Percentiles rank a stretch among this genome's conserved stretches.
These are phyloP conservation scores for Sebastes baramenuke DNA, from an alignment of 2,797 vertebrate species.

Conservation along the genomic window DNA sequence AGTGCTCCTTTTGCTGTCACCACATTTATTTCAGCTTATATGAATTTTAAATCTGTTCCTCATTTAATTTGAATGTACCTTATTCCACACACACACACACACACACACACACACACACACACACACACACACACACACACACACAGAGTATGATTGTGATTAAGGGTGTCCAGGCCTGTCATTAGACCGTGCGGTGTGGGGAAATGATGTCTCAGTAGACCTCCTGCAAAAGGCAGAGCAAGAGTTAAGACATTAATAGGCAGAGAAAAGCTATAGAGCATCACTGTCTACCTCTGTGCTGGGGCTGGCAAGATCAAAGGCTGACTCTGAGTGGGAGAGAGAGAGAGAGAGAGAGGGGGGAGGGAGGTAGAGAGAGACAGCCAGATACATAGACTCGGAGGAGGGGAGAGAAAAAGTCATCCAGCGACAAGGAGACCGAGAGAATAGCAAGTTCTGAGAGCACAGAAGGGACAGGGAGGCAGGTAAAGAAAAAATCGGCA, in stretches of 20 bases:
- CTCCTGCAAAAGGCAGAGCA: slow-evolving; percentile 69
- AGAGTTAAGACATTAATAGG: slow-evolving; percentile 82
- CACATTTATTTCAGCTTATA: slow-evolving; percentile 21
- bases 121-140: neutral
- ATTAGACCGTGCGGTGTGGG: slow-evolving; percentile 62
- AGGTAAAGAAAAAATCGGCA: slow-evolving; percentile 62
- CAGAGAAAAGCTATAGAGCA: slow-evolving; percentile 79
- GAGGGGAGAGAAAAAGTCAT: slow-evolving; percentile 66
- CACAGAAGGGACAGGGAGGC: slow-evolving; percentile 61
- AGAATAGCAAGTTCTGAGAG: slow-evolving; percentile 72
- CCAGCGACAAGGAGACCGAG: slow-evolving; percentile 70
- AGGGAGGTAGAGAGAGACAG: slow-evolving; percentile 41
- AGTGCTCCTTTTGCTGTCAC: slow-evolving; percentile 12
- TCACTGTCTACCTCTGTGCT: slow-evolving; percentile 81
- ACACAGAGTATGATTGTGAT: slow-evolving; percentile 43
- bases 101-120: neutral
- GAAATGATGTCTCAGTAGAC: slow-evolving; percentile 81
- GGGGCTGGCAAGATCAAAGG: slow-evolving; percentile 77
- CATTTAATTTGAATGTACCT: slow-evolving; percentile 31
- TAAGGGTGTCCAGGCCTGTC: slow-evolving; percentile 63
- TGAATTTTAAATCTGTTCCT: slow-evolving; percentile 30
- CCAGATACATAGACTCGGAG: slow-evolving; percentile 56
- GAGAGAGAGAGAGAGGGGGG: neutral
- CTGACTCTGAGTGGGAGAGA: slow-evolving; percentile 55
- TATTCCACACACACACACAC: neutral